These are phyloP conservation scores for Tachina grossa DNA, from an alignment of 2,888 invertebrate species.

Conservation along the genomic window DNA sequence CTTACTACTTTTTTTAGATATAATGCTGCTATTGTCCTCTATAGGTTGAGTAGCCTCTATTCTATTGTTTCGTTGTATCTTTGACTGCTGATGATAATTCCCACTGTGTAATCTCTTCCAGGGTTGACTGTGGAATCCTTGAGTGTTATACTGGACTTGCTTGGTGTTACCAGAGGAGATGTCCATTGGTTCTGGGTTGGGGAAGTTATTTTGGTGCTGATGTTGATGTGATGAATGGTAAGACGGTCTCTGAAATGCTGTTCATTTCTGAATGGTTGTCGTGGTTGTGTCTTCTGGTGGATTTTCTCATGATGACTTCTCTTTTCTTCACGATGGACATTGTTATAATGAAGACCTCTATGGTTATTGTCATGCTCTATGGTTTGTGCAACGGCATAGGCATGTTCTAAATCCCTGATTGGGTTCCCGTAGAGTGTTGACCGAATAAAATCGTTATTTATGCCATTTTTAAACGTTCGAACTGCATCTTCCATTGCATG, in stretches of 20 bases:
- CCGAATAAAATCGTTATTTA: background rate
- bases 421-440: background rate
- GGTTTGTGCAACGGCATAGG: background rate
- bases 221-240: background rate
- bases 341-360: background rate
- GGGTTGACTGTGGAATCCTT: too few relatives aligned
- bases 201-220: background rate
- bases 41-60: too few relatives aligned
- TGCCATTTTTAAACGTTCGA: background rate
- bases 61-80: too few relatives aligned
- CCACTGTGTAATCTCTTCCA: too few relatives aligned
- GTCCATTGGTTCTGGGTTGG: too few relatives aligned
- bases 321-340: background rate
- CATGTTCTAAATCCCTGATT: background rate
- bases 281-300: background rate
- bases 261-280: background rate
- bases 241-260: background rate
- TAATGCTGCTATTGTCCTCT: too few relatives aligned
- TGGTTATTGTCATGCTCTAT: background rate
- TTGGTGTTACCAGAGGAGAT: too few relatives aligned
- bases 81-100: too few relatives aligned
- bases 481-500: background rate
- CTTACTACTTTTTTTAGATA: too few relatives aligned
- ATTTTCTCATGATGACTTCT: background rate
- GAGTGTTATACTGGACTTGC: too few relatives aligned